Base-by-base conservation (phyloP, 2,113 vertebrate species). In the Macrotus californicus region DNA sequence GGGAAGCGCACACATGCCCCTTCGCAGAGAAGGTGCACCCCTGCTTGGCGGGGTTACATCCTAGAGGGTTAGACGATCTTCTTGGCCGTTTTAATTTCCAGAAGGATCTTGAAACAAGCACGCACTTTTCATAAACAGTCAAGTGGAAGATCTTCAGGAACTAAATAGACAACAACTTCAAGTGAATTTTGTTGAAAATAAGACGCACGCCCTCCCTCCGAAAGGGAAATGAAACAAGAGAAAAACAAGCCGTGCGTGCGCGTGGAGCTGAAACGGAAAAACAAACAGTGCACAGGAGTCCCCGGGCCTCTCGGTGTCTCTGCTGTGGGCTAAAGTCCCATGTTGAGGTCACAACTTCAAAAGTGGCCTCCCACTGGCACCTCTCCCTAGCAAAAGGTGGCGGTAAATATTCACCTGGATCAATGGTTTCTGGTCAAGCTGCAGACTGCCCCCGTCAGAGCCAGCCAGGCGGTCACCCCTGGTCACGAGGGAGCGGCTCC, bases 401-500 rank as follows among this genome's bases (percentile, higher is more conserved):
- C 76, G 87, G 83, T 87, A 96, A 98, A 98, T 95, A 98, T 98
- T 98, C 97, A 93, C 95, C 34, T 0, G 0, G 95, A 96, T 98
- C 98, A 87, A 97, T 96, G 8, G 43, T 83, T 61, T 91, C 83
- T 52, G 97, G 93, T 90, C 93, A 88, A 96, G 97, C 97, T 66
- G n/a, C 92, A 8, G 6, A 0, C 11, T 43, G 92, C 34, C 7
- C 13, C 43, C 36, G 89, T 91, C 94, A 48, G 85, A 31, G 19
- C 0, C 31, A 69, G 73, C 87, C 90, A 36, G 85, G 89, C 85
- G 75, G 97, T 95, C 86, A 93, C 6, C 66, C 66, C 90, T 90
- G 94, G 94, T 80, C 92, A 95, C 70, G 93, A 93, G 95, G 76
- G 94, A 24, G 31, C 84, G 0, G 7, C n/a, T 79, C 50, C 50